phyloP scores from a whole-genome alignment of 2,888 invertebrate species.

The Omphaloscelis lunosa region DNA sequence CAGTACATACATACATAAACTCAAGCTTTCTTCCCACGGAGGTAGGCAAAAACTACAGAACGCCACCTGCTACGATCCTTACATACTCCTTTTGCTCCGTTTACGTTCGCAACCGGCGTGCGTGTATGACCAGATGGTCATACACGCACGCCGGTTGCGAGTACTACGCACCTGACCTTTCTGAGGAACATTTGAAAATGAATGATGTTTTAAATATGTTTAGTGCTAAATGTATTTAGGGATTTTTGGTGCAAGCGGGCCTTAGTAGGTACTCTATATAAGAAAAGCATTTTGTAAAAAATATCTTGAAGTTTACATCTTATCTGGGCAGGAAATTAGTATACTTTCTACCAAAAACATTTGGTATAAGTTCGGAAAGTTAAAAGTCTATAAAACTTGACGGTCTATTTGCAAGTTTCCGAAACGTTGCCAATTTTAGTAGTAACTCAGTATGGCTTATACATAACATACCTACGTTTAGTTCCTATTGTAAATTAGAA shows the following conservation, averaged over 20 bases:
- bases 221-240: neutral
- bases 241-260: neutral
- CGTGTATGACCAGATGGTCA: too few relatives aligned
- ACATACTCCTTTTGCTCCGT: too few relatives aligned
- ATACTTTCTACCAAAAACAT: neutral
- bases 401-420: neutral
- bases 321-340: neutral
- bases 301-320: neutral
- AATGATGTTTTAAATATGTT: neutral
- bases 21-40: too few relatives aligned
- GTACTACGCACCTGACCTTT: too few relatives aligned
- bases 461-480: neutral
- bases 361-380: neutral
- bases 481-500: neutral
- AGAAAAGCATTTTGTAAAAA: neutral
- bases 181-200: neutral
- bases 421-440: neutral
- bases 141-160: too few relatives aligned
- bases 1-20: too few relatives aligned
- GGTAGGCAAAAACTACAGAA: too few relatives aligned
- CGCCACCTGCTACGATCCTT: too few relatives aligned
- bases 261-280: neutral
- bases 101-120: too few relatives aligned
- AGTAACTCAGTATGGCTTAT: neutral
- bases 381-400: slow-evolving; percentile 13